Evolutionary conservation across 23 tunicate genomes (phyloP).

Genomic region (Trididemnum miniatum): DNA sequence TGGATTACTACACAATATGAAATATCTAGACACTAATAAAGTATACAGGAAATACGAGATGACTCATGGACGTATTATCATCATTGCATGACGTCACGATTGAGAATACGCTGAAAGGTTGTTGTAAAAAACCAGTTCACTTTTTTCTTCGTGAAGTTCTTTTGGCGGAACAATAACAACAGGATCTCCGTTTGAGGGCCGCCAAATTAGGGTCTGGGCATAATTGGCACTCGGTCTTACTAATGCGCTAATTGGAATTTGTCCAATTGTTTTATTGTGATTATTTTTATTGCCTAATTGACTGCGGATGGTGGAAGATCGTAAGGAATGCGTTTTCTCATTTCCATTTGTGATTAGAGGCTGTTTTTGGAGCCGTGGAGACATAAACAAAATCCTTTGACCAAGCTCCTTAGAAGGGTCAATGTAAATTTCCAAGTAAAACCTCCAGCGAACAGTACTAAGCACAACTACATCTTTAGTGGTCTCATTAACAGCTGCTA

Average conservation of each 20-base stretch:
- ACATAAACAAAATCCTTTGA: constrained; percentile 54
- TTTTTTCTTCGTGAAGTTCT: constrained; percentile 80
- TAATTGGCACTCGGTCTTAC: constrained; percentile 97
- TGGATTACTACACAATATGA: no score
- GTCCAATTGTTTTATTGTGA: constrained; percentile 62
- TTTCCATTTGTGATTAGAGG: constrained; percentile 53
- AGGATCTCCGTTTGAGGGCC: constrained; percentile 60
- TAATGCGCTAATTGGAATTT: constrained; percentile 85
- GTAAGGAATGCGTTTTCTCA: constrained; percentile 16
- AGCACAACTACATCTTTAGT: constrained; percentile 88
- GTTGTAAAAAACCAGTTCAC: constrained; percentile 73
- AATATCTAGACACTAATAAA: no score
- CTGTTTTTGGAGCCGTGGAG: constrained; percentile 77
- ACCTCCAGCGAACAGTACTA: constrained; percentile 94
- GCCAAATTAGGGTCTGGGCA: constrained; percentile 94
- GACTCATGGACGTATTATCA: no score
- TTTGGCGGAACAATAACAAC: constrained; percentile 93
- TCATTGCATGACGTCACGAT: no score
- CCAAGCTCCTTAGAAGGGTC: constrained; percentile 93
- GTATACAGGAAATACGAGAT: no score
- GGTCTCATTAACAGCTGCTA: constrained; percentile 97
- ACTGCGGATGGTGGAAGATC: background rate
- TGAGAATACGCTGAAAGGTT: no score
- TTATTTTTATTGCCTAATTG: constrained; percentile 40
- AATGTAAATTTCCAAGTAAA: constrained; percentile 92